A percentile compares a stretch with the other conserved stretches of the same genome.
Conservation (phyloP, 2,113 vertebrate species). For the Nerophis lumbriciformis region DNA sequence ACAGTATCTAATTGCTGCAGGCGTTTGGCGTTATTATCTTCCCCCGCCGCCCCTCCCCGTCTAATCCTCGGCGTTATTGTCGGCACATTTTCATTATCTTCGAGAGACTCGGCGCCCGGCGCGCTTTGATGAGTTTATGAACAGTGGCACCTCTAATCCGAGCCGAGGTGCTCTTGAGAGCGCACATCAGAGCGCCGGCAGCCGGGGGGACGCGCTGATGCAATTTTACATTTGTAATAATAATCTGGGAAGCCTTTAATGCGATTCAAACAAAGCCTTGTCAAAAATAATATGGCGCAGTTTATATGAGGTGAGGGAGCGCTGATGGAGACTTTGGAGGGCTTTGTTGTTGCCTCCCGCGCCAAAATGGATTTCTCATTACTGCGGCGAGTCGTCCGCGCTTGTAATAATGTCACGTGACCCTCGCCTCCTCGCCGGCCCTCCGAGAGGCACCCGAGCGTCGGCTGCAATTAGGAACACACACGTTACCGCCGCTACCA, state of each 20-base stretch:
- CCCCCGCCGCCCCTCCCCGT: neutral
- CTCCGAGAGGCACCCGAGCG: no score
- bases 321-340: conserved; percentile 33
- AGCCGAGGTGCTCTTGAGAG: conserved; percentile 56
- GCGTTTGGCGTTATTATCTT: conserved; percentile 32
- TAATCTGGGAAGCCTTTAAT: conserved; percentile 68
- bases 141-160: conserved; percentile 63
- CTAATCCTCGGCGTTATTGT: conserved; percentile 49
- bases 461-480: no score
- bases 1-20: conserved; percentile 17
- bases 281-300: conserved; percentile 48
- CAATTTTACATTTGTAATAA: conserved; percentile 64
- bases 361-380: conserved; percentile 63
- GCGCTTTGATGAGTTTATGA: conserved; percentile 64
- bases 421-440: conserved; percentile 14
- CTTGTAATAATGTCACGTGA: conserved; percentile 35
- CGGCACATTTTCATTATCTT: conserved; percentile 59
- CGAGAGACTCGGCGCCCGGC: conserved; percentile 46
- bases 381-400: conserved; percentile 39
- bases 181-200: conserved; percentile 31
- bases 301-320: conserved; percentile 46
- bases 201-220: conserved; percentile 49
- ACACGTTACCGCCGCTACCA: no score
- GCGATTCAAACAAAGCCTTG: conserved; percentile 55
- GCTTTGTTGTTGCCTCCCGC: conserved; percentile 55